Evolutionary conservation across 1,140 invertebrate genomes (phyloP).

Genomic region (Pseudomyrmex cubaensis): DNA sequence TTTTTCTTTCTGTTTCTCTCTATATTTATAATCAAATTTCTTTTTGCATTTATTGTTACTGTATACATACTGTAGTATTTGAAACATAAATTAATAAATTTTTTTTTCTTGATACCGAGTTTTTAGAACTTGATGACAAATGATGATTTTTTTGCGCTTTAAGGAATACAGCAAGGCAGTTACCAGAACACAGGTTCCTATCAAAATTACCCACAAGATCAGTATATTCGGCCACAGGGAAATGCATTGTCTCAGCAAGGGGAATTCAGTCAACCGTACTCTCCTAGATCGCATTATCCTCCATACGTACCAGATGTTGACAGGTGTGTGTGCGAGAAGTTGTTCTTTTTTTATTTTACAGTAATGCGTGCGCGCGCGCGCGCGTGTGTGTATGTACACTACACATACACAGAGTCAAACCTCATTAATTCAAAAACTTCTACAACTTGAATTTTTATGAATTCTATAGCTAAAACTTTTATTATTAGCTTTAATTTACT

Average conservation of each 20-base stretch:
- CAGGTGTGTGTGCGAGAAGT: slow-evolving; percentile 83
- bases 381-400: too few species aligned
- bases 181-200: slow-evolving; percentile 86
- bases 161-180: slow-evolving; percentile 85
- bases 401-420: too few species aligned
- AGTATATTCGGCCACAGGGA: slow-evolving; percentile 84
- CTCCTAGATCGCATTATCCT: slow-evolving; percentile 89
- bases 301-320: slow-evolving; percentile 90
- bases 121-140: not conserved
- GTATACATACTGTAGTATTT: not conserved
- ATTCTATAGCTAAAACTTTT: too few species aligned
- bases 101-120: not conserved
- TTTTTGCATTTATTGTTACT: not conserved
- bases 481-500: too few species aligned
- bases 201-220: slow-evolving; percentile 86
- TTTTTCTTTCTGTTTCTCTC: too few species aligned
- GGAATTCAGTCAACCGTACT: slow-evolving; percentile 86
- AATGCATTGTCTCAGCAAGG: slow-evolving; percentile 81
- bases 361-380: not conserved
- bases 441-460: too few species aligned
- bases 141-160: slow-evolving; percentile 21
- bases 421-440: too few species aligned
- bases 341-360: slow-evolving; percentile 7
- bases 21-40: not conserved
- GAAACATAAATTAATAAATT: not conserved